These are phyloP conservation scores for Threskiornis aethiopicus DNA, from an alignment of 2,797 vertebrate genomes.

Conservation along the genomic window DNA sequence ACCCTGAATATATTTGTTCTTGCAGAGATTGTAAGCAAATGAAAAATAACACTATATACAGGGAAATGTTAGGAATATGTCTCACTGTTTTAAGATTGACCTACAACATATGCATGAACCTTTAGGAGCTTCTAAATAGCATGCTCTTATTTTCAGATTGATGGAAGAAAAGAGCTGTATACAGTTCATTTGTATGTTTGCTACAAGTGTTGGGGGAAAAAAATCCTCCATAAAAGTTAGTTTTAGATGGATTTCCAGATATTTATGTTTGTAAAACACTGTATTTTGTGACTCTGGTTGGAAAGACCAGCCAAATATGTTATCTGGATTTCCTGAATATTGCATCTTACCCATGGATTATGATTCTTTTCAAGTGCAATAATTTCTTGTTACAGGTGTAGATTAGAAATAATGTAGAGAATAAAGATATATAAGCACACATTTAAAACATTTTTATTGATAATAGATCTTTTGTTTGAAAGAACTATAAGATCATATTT, in stretches of 20 bases:
- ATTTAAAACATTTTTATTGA: neutral
- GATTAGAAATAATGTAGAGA: neutral
- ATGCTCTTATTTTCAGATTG: neutral
- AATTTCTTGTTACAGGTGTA: neutral
- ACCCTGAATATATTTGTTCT: neutral
- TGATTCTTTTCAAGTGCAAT: neutral
- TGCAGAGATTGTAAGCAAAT: neutral
- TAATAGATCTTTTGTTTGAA: neutral
- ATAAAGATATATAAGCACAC: neutral
- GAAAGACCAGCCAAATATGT: neutral
- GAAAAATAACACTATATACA: neutral
- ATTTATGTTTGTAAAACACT: neutral
- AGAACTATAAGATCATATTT: neutral
- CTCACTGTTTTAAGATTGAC: neutral
- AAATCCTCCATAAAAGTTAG: neutral
- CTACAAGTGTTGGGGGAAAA: rapidly evolving
- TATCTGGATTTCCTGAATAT: neutral
- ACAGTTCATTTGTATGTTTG: neutral
- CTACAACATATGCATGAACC: neutral
- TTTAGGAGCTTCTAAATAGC: neutral
- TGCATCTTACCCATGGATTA: neutral
- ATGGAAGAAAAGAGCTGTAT: neutral
- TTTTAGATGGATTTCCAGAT: neutral
- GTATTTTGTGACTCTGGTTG: neutral
- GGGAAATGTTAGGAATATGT: neutral